These are phyloP conservation scores for Hemibagrus guttatus DNA, from an alignment of 2,797 vertebrate species.

Conservation along the genomic window DNA sequence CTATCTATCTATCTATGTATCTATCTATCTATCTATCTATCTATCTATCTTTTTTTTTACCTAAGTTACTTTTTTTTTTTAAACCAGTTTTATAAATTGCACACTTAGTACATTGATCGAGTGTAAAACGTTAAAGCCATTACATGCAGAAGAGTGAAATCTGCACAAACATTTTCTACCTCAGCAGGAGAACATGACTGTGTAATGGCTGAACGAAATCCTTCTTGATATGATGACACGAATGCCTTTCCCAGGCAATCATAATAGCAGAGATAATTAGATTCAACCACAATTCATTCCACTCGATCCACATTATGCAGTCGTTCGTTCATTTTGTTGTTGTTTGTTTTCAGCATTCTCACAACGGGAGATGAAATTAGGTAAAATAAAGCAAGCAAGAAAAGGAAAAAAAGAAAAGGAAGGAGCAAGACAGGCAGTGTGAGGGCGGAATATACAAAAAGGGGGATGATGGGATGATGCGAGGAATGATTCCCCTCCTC, in stretches of 20 bases:
- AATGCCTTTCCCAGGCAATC: background rate
- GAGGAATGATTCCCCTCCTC: constrained; percentile 31
- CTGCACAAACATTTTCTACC: background rate
- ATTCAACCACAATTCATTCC: background rate
- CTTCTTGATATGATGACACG: background rate
- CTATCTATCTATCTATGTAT: too few relatives aligned
- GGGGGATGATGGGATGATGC: background rate
- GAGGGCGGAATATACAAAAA: constrained; percentile 10
- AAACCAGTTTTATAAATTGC: background rate
- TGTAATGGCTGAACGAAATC: background rate
- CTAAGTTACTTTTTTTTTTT: background rate
- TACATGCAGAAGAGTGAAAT: background rate
- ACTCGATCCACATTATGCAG: background rate
- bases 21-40: too few relatives aligned
- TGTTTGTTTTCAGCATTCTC: background rate
- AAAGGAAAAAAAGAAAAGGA: too few relatives aligned
- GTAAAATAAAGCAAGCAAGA: background rate
- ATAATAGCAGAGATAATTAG: background rate
- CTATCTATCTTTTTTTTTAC: background rate
- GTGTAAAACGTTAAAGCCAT: background rate
- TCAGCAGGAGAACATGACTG: background rate
- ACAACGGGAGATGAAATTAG: background rate
- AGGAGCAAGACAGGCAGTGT: background rate
- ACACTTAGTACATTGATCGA: background rate
- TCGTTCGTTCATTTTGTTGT: background rate